phyloP scores from a whole-genome alignment of 2,113 vertebrate species.

The Malurus elegans region DNA sequence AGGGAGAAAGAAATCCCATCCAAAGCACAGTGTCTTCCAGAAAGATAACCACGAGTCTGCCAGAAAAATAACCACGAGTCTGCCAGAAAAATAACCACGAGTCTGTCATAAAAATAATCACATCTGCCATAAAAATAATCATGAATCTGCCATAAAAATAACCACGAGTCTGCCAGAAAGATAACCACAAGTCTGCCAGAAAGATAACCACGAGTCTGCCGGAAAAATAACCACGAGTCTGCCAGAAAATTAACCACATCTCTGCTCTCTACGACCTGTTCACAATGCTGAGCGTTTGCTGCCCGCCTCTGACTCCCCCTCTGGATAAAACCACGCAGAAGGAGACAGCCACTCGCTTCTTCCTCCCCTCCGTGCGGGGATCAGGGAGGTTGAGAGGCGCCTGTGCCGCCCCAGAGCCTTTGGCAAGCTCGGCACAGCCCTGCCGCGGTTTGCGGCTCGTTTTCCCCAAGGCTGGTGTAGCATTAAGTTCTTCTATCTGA shows the following conservation, averaged over 20 bases:
- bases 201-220: background rate
- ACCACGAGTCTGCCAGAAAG: background rate
- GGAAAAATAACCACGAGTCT: background rate
- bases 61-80: background rate
- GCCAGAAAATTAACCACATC: background rate
- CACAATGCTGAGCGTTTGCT: background rate
- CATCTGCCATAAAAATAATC: too few species aligned
- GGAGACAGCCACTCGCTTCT: background rate
- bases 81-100: background rate
- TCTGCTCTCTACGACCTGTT: background rate
- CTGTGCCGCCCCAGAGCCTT: background rate
- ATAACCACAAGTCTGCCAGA: background rate
- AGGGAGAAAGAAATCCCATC: background rate
- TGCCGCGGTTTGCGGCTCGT: background rate
- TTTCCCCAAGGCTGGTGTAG: slow-evolving; percentile 54
- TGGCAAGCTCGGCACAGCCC: background rate
- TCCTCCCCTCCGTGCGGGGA: background rate
- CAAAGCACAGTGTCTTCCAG: rapidly evolving
- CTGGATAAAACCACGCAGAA: background rate
- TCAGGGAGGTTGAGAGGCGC: background rate
- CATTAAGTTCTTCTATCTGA: slow-evolving; percentile 60
- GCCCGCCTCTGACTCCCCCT: background rate
- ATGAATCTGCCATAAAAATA: too few species aligned
- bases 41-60: background rate
- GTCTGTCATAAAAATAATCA: background rate